These are phyloP conservation scores for Apocrypta bakeri DNA, from an alignment of 1,140 invertebrate species.

Conservation along the genomic window DNA sequence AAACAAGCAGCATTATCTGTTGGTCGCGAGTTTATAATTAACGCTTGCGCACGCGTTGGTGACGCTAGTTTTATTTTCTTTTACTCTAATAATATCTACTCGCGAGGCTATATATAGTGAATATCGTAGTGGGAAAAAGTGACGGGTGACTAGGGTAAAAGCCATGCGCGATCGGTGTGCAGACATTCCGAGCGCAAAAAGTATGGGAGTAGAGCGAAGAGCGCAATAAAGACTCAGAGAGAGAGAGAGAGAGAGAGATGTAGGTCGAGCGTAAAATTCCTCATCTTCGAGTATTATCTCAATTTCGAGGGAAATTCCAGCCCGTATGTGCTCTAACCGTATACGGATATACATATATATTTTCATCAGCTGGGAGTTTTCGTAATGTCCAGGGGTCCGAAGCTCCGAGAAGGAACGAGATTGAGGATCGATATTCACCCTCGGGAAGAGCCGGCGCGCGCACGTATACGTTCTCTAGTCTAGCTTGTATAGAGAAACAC, in stretches of 20 bases:
- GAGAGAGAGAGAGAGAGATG: constrained; percentile 2
- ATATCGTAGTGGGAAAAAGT: too few relatives aligned
- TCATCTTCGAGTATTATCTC: constrained; percentile 42
- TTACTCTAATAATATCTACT: background rate
- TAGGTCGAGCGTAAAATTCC: constrained; percentile 52
- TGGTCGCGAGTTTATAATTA: constrained; percentile 5
- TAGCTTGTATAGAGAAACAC: constrained; percentile 17
- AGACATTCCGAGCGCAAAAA: background rate
- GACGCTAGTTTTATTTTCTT: constrained; percentile 32
- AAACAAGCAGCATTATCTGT: too few relatives aligned
- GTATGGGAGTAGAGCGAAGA: background rate
- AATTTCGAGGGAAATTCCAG: constrained; percentile 6
- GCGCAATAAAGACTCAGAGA: background rate
- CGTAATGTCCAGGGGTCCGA: constrained; percentile 55
- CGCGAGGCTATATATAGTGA: too few relatives aligned
- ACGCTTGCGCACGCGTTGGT: background rate
- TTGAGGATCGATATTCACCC: constrained; percentile 52
- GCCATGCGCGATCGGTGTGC: background rate
- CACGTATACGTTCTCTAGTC: constrained; percentile 3
- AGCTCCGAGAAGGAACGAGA: constrained; percentile 45
- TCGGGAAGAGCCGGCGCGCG: constrained; percentile 36
- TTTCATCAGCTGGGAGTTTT: constrained; percentile 47
- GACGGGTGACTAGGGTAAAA: too few relatives aligned
- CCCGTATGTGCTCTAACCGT: background rate
- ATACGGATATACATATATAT: background rate